Evolutionary conservation across 2,888 invertebrate species (phyloP).

Genomic region (Dryobotodes eremita): DNA sequence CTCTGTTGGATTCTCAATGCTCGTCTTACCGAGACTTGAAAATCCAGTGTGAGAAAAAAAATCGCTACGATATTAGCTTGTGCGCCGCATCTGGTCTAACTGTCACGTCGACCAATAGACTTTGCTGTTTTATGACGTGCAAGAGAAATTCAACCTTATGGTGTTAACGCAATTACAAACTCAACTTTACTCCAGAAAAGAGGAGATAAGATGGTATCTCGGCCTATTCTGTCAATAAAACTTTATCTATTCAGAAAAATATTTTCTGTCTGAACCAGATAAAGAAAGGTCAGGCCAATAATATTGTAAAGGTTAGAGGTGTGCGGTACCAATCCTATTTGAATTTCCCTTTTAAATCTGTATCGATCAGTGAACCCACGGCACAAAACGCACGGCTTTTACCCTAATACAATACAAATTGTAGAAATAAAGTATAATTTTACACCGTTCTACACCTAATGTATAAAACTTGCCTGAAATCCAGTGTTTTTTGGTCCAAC

Average conservation of each 20-base stretch:
- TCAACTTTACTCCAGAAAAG: background rate
- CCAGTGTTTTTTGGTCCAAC: too few species aligned
- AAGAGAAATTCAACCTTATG: background rate
- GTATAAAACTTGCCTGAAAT: too few species aligned
- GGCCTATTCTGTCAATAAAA: conserved; percentile 18
- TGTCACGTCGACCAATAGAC: background rate
- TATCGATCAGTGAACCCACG: background rate
- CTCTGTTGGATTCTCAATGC: too few species aligned
- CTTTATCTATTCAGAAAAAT: conserved; percentile 33
- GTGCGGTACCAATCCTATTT: conserved; percentile 4
- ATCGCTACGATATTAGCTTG: too few species aligned
- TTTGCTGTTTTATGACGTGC: background rate
- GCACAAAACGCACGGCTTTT: background rate
- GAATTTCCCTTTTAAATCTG: conserved; percentile 41
- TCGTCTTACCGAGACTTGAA: too few species aligned
- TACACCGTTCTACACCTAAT: too few species aligned
- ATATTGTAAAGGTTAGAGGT: conserved; percentile 11
- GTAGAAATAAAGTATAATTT: too few species aligned
- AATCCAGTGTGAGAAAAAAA: too few species aligned
- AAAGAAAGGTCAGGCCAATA: conserved; percentile 41
- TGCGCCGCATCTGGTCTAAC: background rate
- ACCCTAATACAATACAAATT: too few species aligned
- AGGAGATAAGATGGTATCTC: background rate
- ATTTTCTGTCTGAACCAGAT: conserved; percentile 17
- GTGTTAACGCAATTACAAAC: background rate